These are phyloP conservation scores for Columba janthina DNA, from an alignment of 2,113 vertebrate species.

Conservation along the genomic window DNA sequence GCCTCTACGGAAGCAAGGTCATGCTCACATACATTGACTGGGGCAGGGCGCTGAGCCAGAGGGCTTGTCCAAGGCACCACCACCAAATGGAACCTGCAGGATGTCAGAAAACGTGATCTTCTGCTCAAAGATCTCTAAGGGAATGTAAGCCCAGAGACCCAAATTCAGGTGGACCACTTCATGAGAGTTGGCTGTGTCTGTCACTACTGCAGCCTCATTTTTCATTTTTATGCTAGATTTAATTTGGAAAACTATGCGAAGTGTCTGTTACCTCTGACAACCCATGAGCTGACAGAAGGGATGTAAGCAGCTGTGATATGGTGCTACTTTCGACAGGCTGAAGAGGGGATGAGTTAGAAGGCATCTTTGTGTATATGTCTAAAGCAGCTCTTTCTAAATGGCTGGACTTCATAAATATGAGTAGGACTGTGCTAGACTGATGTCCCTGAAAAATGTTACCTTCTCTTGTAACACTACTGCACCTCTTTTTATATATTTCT, in stretches of 20 bases:
- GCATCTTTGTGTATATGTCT: background rate
- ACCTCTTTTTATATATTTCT: background rate
- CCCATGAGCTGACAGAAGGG: background rate
- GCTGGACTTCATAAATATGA: background rate
- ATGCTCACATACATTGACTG: accelerated
- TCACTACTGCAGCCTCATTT: background rate
- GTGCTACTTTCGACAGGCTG: background rate
- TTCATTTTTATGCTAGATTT: background rate
- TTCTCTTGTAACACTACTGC: background rate
- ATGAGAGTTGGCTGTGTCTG: background rate
- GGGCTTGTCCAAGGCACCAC: background rate
- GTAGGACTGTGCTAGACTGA: background rate
- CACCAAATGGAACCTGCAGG: accelerated
- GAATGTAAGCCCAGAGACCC: background rate
- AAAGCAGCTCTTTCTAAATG: background rate
- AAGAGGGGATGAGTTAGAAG: background rate
- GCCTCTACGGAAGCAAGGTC: background rate
- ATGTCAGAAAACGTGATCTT: background rate
- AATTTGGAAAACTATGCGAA: background rate
- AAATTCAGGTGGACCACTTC: background rate
- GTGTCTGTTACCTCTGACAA: background rate
- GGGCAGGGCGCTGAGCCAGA: background rate
- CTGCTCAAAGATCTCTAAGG: background rate
- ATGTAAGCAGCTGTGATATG: background rate
- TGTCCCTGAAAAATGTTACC: background rate